A percentile compares a stretch with the other conserved stretches of the same genome.
These are phyloP conservation scores for Psephotus haematonotus DNA, from an alignment of 2,113 vertebrate species.

Conservation along the genomic window DNA sequence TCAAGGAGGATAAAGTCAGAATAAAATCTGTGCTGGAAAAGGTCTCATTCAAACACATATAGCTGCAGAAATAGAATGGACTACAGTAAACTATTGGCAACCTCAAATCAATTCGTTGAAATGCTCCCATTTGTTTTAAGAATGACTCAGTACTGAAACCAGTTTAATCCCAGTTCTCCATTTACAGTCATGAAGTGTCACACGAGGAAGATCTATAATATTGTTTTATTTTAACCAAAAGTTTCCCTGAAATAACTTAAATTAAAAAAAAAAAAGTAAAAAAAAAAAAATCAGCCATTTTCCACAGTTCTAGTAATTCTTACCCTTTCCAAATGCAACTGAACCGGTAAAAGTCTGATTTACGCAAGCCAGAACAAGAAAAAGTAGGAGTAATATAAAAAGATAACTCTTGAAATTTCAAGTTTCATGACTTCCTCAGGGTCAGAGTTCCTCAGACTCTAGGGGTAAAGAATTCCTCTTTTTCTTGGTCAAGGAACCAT, in stretches of 20 bases:
- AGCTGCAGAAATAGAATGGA: background rate
- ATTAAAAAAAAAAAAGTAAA: background rate
- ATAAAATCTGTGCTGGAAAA: background rate
- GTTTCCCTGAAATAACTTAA: background rate
- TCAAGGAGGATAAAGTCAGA: constrained; percentile 34
- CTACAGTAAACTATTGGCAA: background rate
- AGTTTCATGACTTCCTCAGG: background rate
- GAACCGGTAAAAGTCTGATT: background rate
- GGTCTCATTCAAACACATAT: background rate
- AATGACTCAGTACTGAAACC: background rate
- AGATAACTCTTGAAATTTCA: background rate
- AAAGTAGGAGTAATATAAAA: background rate
- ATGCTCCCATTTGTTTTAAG: background rate
- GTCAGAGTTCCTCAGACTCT: background rate
- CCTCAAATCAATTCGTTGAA: constrained; percentile 1
- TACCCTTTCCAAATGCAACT: background rate
- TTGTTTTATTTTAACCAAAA: background rate
- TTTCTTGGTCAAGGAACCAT: background rate
- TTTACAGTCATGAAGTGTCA: constrained; percentile 2
- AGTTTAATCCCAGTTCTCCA: constrained; percentile 8
- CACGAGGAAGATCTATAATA: background rate
- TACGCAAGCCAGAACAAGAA: background rate
- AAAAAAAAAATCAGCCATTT: background rate
- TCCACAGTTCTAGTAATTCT: background rate
- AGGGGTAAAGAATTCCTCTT: background rate